These are phyloP conservation scores for Galago senegalensis DNA, from an alignment of 2,797 vertebrate species.

Conservation along the genomic window DNA sequence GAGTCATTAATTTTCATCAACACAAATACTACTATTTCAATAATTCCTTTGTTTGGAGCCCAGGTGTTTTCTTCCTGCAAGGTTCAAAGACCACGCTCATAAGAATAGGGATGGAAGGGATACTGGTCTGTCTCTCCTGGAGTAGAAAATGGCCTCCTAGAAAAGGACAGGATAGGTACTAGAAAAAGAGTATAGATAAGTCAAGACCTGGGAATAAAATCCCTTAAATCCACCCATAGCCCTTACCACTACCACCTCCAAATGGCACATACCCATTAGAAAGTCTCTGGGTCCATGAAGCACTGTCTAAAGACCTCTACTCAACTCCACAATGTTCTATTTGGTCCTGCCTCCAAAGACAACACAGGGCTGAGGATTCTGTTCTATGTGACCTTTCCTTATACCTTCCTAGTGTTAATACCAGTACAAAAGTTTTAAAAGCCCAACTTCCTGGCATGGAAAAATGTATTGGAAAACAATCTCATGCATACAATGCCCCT, in stretches of 20 bases:
- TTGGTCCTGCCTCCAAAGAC: neutral
- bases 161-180: neutral
- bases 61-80: neutral
- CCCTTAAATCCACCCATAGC: neutral
- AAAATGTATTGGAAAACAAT: neutral
- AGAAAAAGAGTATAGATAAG: neutral
- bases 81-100: neutral
- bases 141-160: too few species aligned
- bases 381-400: neutral
- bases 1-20: constrained; percentile 74
- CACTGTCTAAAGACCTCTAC: neutral
- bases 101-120: neutral
- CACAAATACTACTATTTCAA: constrained; percentile 38
- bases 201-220: neutral
- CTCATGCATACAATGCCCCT: neutral
- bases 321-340: neutral
- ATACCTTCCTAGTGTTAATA: neutral
- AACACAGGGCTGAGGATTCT: neutral
- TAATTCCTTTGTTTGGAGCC: constrained; percentile 11
- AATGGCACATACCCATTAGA: neutral
- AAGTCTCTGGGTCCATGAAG: neutral
- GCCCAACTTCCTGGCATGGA: neutral
- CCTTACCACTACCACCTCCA: neutral
- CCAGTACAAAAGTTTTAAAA: neutral
- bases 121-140: neutral